Evolutionary conservation across 2,888 invertebrate species (phyloP).

Genomic region (Nebria salina): DNA sequence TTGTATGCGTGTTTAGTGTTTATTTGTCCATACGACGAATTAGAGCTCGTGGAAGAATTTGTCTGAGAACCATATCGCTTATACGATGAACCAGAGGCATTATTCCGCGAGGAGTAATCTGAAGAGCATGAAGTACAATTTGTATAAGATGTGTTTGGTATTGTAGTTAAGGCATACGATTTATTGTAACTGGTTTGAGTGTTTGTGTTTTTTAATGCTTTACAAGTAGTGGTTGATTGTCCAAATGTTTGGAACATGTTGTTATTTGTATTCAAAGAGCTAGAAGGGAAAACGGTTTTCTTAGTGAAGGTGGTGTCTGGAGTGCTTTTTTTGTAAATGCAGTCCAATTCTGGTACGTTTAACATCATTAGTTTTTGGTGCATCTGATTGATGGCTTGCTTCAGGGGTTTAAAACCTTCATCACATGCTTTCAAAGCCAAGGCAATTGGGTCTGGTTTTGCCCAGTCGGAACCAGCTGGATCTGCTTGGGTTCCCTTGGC

Average conservation of each 20-base stretch:
- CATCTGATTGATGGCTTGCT: conserved; percentile 49
- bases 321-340: conserved; percentile 11
- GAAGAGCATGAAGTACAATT: not conserved
- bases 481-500: not conserved
- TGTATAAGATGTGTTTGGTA: not conserved
- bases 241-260: not conserved
- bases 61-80: no score
- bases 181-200: not conserved
- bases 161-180: not conserved
- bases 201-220: not conserved
- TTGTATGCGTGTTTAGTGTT: no score
- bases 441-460: conserved; percentile 49
- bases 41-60: no score
- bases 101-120: not conserved
- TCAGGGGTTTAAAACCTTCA: conserved; percentile 52
- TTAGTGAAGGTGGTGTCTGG: not conserved
- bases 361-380: conserved; percentile 50
- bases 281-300: not conserved
- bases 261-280: not conserved
- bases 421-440: conserved; percentile 51
- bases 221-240: not conserved
- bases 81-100: not conserved
- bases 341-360: conserved; percentile 50
- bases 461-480: not conserved
- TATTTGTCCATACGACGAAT: no score